Evolutionary conservation across 1,140 invertebrate species (phyloP).

Genomic region (Radopholus similis): DNA sequence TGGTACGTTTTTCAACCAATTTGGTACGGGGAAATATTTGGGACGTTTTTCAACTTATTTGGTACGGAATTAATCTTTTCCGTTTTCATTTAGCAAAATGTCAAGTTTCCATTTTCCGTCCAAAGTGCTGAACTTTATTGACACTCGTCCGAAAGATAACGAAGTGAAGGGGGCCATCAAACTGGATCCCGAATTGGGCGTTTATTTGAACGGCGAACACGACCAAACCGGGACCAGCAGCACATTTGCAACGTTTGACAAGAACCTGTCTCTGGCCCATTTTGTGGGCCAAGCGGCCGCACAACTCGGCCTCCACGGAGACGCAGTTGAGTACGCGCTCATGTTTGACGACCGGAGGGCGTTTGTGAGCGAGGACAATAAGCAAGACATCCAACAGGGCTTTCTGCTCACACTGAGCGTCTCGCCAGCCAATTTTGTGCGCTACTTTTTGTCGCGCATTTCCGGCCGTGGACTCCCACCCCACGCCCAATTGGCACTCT

Average conservation of each 20-base stretch:
- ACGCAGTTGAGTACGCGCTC: conserved; percentile 24
- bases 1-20: too few relatives aligned
- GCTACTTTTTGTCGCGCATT: conserved; percentile 14
- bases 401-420: conserved; percentile 45
- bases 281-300: conserved; percentile 28
- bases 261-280: conserved; percentile 11
- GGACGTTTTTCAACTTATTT: too few relatives aligned
- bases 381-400: conserved; percentile 34
- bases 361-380: conserved; percentile 46
- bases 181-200: conserved; percentile 30
- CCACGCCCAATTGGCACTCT: conserved; percentile 12
- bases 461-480: conserved; percentile 10
- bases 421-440: conserved; percentile 35
- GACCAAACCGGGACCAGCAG: conserved; percentile 28
- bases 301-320: conserved; percentile 27
- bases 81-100: conserved; percentile 6
- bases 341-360: conserved; percentile 40
- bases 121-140: conserved; percentile 39
- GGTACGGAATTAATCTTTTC: too few relatives aligned
- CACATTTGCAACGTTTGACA: not conserved
- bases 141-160: conserved; percentile 38
- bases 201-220: conserved; percentile 17
- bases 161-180: conserved; percentile 37
- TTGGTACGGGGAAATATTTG: too few relatives aligned
- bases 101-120: conserved; percentile 35